Conservation (phyloP, 2,888 invertebrate genomes). For the Drosophila maculinotata region DNA sequence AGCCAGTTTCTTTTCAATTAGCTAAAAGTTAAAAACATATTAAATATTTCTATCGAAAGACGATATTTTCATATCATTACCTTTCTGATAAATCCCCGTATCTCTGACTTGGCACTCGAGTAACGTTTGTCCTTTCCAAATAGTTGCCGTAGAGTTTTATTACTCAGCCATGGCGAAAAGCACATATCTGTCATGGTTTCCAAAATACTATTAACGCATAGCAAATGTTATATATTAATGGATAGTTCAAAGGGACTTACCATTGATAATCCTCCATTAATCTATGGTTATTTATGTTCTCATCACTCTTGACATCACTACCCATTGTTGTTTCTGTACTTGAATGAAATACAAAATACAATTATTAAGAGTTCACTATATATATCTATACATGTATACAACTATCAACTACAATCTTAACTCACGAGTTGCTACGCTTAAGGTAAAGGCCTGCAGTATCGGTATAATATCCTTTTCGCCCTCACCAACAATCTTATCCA, state of each 20-base stretch:
- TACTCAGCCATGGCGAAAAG: slow-evolving; percentile 80
- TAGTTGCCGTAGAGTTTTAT: slow-evolving; percentile 60
- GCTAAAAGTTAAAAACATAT: slow-evolving; percentile 31
- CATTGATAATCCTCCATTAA: slow-evolving; percentile 77
- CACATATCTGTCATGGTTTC: slow-evolving; percentile 82
- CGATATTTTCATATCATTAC: slow-evolving; percentile 33
- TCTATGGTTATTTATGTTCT: slow-evolving; percentile 48
- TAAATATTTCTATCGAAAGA: neutral
- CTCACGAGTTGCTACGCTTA: slow-evolving; percentile 81
- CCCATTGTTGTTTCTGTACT: slow-evolving; percentile 83
- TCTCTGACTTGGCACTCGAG: slow-evolving; percentile 63
- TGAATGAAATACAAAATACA: neutral
- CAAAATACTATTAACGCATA: slow-evolving; percentile 68
- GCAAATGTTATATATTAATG: slow-evolving; percentile 22
- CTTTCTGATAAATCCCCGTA: slow-evolving; percentile 74
- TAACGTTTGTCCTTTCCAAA: slow-evolving; percentile 66
- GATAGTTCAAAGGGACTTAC: slow-evolving; percentile 54
- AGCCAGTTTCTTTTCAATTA: slow-evolving; percentile 67
- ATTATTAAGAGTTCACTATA: neutral
- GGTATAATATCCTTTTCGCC: slow-evolving; percentile 71
- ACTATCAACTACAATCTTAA: slow-evolving; percentile 5
- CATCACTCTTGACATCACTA: slow-evolving; percentile 57
- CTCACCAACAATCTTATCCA: slow-evolving; percentile 52
- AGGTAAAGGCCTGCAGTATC: slow-evolving; percentile 74
- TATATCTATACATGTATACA: too few relatives aligned